Evolutionary conservation across 2,888 invertebrate species (phyloP), one percentile per base, ranked within the genome.

Genomic region (Beris chalybata): DNA sequence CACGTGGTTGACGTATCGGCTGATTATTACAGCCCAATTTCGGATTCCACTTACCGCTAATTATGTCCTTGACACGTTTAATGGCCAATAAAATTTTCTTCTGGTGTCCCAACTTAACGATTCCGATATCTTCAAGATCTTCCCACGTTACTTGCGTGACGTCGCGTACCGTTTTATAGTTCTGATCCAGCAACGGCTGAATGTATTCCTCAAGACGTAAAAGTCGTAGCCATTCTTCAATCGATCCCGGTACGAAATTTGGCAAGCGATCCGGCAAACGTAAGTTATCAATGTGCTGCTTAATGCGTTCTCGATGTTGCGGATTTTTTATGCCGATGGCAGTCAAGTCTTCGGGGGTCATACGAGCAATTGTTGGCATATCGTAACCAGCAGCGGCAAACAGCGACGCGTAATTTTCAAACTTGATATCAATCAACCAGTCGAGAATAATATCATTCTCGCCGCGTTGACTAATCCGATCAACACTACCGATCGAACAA

Each of bases 131-230:
- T 83, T 99, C 98, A 77, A 99, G 86, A 83, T 99, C 99, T 82
- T 99, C 99, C 97, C 97, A 98, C 68, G 95, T 94, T 64, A 99
- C 87, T 77, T 96, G 94, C 43, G 94, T 93, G 65, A 97, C 93
- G 81, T 95, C 92, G 74, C 95, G 93, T 50, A 99, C 93, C 6
- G 93, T 92, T 75, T 91, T 89, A 83, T 97, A 98, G 64, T 95
- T 95, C 82, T 98, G 97, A 71, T 91, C 91, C 71, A 92, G 88
- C 70, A 99, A 85, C 50, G 93, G 92, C 22, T 91, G 90, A 48
- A 92, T 89, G 79, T 99, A 99, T 80, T 97, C 95, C 76, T 95
- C 94, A 71, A 99, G 85, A 71, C 95, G 87, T 70, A 98, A 84
- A 73, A 95, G 83, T 74, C 92, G 89, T 67, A 99, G 84, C 97